These are phyloP conservation scores for Melinaea marsaeus DNA, from an alignment of 2,888 invertebrate species.

Conservation along the genomic window DNA sequence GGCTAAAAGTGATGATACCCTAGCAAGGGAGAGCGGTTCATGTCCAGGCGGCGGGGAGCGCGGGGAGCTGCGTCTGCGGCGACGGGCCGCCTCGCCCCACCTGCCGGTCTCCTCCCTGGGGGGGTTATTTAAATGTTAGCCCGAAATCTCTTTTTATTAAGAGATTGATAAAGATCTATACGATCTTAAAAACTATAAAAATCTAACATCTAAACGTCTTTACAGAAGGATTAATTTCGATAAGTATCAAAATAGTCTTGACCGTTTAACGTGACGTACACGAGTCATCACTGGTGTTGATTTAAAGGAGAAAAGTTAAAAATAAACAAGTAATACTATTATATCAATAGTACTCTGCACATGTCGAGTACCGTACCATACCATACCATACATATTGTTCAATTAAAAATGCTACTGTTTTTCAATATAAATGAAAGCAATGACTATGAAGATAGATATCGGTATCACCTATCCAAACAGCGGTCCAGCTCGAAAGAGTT, in stretches of 20 bases:
- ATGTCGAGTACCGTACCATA: too few relatives aligned
- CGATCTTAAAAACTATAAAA: background rate
- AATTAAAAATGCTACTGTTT: too few relatives aligned
- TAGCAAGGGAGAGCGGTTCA: constrained; percentile 72
- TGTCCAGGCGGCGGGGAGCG: constrained; percentile 70
- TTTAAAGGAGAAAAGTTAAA: too few relatives aligned
- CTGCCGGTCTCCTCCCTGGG: constrained; percentile 77
- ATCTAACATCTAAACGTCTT: background rate
- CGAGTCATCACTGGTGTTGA: too few relatives aligned
- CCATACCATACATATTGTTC: too few relatives aligned
- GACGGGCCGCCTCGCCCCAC: constrained; percentile 75
- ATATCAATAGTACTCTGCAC: too few relatives aligned
- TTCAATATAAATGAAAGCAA: too few relatives aligned
- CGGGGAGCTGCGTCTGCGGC: constrained; percentile 77
- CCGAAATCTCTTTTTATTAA: background rate
- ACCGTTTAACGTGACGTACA: too few relatives aligned
- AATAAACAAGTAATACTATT: too few relatives aligned
- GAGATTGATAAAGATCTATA: background rate
- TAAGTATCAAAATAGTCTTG: too few relatives aligned
- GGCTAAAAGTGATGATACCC: constrained; percentile 46
- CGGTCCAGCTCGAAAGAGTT: constrained; percentile 79
- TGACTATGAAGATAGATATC: background rate
- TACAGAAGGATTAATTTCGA: background rate
- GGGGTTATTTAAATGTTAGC: too few relatives aligned
- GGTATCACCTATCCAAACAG: constrained; percentile 71